These are phyloP conservation scores for Anomalospiza imberbis DNA, from an alignment of 2,797 vertebrate species.

Conservation along the genomic window DNA sequence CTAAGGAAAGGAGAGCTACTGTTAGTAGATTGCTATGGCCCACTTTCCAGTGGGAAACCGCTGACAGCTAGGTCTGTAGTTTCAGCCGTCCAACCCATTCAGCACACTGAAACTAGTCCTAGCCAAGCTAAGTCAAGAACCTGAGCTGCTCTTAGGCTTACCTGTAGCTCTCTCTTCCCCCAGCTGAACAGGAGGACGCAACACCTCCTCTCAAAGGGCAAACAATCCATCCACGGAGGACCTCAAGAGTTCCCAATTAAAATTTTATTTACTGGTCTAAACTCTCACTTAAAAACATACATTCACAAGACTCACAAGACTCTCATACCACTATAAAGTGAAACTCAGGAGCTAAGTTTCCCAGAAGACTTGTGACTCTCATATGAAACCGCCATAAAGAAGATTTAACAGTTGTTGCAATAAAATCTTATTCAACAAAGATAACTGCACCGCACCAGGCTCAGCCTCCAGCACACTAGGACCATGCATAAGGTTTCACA, in stretches of 20 bases:
- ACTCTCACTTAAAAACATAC: neutral
- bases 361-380: slow-evolving; percentile 23
- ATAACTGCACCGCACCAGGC: neutral
- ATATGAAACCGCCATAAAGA: slow-evolving; percentile 17
- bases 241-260: neutral
- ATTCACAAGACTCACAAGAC: slow-evolving; percentile 37
- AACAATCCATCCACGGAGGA: neutral
- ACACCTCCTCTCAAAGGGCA: neutral
- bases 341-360: neutral
- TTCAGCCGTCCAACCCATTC: neutral
- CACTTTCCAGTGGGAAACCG: neutral
- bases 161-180: neutral
- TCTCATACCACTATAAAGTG: neutral
- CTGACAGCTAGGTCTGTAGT: neutral
- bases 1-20: neutral
- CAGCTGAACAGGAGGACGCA: neutral
- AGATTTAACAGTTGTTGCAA: neutral
- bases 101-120: neutral
- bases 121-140: neutral
- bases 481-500: neutral
- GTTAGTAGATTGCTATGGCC: neutral
- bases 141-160: neutral
- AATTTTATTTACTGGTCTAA: neutral
- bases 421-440: neutral
- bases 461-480: neutral